Base-by-base conservation (phyloP, 2,797 vertebrate genomes). In the Xenentodon cancila region DNA sequence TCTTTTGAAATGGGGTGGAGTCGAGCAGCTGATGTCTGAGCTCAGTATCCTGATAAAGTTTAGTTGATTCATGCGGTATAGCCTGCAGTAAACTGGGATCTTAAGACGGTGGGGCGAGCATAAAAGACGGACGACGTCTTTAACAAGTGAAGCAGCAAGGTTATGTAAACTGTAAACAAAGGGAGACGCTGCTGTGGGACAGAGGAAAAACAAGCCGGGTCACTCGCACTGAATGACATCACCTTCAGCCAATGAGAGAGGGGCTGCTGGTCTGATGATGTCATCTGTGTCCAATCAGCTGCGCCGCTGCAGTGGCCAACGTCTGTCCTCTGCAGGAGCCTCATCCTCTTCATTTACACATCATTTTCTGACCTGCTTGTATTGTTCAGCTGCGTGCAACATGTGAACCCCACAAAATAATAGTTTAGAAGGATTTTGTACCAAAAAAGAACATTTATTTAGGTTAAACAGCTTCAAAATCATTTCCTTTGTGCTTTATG, bases 271-370 rank as follows among this genome's bases (percentile, higher is more conserved):
- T 82, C 84, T 88, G 89, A 90, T 93, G 91, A 93, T 92, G 92
- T 94, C 89, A 94, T 82, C 62, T 45, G 30, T 37, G 82, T 25
- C 92, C 91, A 92, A 92, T 93, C 73, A 73, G 83, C 77, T 71
- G 64, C 77, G 75, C 53, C 81, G 76, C 86, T 81, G 89, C 90
- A 86, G 85, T 82, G 79, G 71, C 74, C 75, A 65, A 56, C 64
- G 73, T 17, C 48, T 51, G 51, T 62, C 50, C 58, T 70, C 79
- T 68, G 71, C 32, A 82, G 53, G 22, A 85, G n/a, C 81, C 81
- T 79, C 76, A 9, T 88, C 66, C 55, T 83, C 46, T 75, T 89
- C 44, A 79, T 85, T 72, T 46, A 64, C 43, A 70, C 74, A 68
- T 71, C 2, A 9, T 65, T 86, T 81, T 74, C 79, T 82, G 70